Evolutionary conservation across 2,888 invertebrate genomes (phyloP).

Genomic region (Sialis lutaria): DNA sequence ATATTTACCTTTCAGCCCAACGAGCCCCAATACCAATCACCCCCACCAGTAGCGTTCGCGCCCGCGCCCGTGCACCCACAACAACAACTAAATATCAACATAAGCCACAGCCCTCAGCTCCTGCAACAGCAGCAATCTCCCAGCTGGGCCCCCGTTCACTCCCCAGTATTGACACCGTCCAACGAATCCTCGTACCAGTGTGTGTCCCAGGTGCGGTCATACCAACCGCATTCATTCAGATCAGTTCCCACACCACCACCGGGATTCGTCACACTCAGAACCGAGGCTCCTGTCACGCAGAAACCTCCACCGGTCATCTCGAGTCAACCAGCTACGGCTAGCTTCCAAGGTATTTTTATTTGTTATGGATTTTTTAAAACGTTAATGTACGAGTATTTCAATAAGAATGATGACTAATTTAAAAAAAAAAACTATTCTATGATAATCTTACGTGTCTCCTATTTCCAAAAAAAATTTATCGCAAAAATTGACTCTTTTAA

Average conservation of each 20-base stretch:
- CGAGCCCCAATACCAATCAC: neutral
- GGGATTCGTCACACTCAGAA: constrained; percentile 51
- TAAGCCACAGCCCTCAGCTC: constrained; percentile 9
- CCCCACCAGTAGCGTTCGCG: neutral
- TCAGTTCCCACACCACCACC: constrained; percentile 33
- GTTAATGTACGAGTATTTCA: too few species aligned
- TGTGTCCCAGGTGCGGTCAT: constrained; percentile 12
- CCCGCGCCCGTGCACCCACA: constrained; percentile 6
- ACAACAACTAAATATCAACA: constrained; percentile 4
- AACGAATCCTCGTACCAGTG: constrained; percentile 4
- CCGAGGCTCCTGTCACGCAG: constrained; percentile 58
- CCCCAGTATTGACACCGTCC: constrained; percentile 23
- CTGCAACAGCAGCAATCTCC: constrained; percentile 10
- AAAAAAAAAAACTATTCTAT: too few species aligned
- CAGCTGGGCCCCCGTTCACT: constrained; percentile 28
- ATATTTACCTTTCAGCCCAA: neutral
- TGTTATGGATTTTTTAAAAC: neutral
- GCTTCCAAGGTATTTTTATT: constrained; percentile 35
- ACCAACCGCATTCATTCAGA: constrained; percentile 10
- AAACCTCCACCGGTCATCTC: constrained; percentile 53
- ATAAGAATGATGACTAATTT: too few species aligned
- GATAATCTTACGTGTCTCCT: too few species aligned
- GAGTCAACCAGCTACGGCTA: constrained; percentile 66
- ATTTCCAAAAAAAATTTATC: too few species aligned
- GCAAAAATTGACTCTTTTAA: too few species aligned